Evolutionary conservation across 2,113 vertebrate genomes (phyloP).

Genomic region (Tonatia bakeri): DNA sequence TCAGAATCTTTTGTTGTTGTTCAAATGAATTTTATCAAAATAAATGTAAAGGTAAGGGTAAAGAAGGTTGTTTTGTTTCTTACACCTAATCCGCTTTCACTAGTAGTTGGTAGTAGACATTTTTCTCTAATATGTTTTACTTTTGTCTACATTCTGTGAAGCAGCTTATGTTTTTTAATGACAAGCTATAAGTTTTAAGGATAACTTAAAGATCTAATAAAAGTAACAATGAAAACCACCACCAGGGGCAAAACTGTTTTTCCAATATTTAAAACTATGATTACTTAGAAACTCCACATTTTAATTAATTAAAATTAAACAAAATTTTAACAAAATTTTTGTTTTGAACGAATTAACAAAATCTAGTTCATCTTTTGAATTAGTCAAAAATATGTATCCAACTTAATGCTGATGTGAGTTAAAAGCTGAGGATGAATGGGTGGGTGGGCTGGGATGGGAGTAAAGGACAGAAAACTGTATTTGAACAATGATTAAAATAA

Average conservation of each 20-base stretch:
- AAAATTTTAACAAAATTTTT: no score
- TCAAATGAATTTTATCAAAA: background rate
- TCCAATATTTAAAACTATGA: background rate
- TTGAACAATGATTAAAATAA: no score
- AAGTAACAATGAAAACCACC: background rate
- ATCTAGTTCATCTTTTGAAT: background rate
- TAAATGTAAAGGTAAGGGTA: background rate
- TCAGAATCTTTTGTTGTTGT: background rate
- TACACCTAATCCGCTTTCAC: background rate
- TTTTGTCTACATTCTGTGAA: constrained; percentile 13
- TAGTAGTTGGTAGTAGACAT: background rate
- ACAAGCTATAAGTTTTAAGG: background rate
- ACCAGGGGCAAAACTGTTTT: background rate
- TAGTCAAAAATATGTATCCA: background rate
- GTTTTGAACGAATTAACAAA: no score
- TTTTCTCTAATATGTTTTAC: background rate
- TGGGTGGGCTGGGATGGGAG: no score
- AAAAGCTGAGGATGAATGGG: background rate
- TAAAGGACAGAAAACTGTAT: no score
- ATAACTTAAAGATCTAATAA: background rate
- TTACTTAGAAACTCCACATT: background rate
- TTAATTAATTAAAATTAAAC: no score
- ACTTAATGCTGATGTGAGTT: background rate
- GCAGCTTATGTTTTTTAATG: background rate
- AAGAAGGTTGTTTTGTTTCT: background rate